phyloP scores from a whole-genome alignment of 2,797 vertebrate genomes.

The Podargus strigoides region DNA sequence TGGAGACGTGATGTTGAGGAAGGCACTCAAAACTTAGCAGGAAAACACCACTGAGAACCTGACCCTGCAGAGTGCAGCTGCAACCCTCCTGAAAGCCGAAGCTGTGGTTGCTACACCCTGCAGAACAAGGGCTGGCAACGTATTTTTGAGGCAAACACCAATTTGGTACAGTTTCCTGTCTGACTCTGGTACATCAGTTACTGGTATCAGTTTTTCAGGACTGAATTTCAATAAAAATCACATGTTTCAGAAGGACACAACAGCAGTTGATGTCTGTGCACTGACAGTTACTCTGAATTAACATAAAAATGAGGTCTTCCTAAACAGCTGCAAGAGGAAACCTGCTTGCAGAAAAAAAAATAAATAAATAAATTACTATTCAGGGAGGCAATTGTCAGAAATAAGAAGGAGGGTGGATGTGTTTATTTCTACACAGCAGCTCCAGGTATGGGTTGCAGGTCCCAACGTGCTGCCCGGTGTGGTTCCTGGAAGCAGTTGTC shows the following conservation, averaged over 20 bases:
- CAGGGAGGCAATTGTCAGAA: neutral
- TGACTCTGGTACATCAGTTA: neutral
- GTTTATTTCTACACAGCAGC: slow-evolving; percentile 24
- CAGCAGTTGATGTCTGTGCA: neutral
- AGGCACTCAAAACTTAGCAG: neutral
- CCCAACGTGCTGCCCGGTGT: neutral
- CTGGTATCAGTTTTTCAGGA: neutral
- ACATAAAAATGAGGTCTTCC: neutral
- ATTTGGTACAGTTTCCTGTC: neutral
- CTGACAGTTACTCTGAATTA: neutral
- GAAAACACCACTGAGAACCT: neutral
- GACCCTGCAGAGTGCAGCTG: neutral
- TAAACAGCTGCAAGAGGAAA: slow-evolving; percentile 41
- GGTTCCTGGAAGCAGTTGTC: neutral
- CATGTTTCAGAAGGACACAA: neutral
- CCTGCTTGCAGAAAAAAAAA: neutral
- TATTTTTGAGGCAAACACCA: neutral
- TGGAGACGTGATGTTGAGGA: neutral
- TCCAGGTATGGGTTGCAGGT: neutral
- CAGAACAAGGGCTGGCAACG: neutral
- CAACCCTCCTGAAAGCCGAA: neutral
- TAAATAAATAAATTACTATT: neutral
- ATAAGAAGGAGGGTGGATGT: neutral
- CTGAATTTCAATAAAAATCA: neutral
- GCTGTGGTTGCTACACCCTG: neutral